These are phyloP conservation scores for Monodelphis domestica DNA, from an alignment of 2,797 vertebrate species.

Conservation along the genomic window DNA sequence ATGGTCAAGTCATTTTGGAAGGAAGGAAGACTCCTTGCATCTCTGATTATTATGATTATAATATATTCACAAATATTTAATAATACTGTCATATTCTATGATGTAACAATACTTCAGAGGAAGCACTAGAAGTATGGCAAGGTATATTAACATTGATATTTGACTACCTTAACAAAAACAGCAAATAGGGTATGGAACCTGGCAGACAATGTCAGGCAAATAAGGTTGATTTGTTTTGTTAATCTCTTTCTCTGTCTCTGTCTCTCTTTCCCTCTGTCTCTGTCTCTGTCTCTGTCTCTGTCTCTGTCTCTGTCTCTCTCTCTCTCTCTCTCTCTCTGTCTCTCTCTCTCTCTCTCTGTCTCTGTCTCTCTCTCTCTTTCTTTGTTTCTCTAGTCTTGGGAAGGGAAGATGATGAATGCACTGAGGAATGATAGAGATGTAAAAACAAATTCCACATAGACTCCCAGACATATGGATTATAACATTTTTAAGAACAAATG, in stretches of 20 bases:
- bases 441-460: too few species aligned
- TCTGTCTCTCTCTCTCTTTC: too few species aligned
- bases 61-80: background rate
- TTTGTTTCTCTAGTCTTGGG: background rate
- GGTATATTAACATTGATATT: background rate
- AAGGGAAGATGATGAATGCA: background rate
- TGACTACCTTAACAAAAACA: background rate
- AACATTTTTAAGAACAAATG: background rate
- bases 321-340: background rate
- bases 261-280: too few species aligned
- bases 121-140: background rate
- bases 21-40: too few species aligned
- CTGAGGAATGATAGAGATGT: background rate
- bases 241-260: too few species aligned
- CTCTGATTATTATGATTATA: background rate
- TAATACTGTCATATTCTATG: background rate
- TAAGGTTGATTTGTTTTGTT: background rate
- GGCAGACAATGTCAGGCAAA: background rate
- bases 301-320: background rate
- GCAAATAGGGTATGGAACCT: background rate
- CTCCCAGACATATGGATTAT: background rate
- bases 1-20: background rate
- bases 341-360: too few species aligned
- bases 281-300: too few species aligned
- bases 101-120: background rate